Conservation (phyloP, 2,113 vertebrate genomes). For the Neotoma lepida region DNA sequence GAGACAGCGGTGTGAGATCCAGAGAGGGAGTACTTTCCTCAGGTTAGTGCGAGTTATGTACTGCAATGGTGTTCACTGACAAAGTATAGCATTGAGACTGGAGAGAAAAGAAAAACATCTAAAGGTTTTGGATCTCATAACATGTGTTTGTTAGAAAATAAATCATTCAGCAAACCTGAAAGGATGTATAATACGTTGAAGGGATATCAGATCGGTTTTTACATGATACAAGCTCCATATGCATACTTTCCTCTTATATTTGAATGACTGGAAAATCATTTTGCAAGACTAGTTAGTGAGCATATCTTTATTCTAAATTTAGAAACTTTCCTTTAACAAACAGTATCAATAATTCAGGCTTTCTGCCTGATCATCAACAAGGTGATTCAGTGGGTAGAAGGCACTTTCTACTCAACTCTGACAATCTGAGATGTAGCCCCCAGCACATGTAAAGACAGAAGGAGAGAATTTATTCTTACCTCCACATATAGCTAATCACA, state of each 20-base stretch:
- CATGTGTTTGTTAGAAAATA: not conserved
- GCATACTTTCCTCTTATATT: not conserved
- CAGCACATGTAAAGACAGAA: too few relatives aligned
- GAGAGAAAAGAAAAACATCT: not conserved
- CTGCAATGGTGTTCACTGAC: not conserved
- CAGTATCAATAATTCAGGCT: not conserved
- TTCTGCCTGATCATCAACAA: not conserved
- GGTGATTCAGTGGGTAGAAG: not conserved
- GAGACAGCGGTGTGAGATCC: fast-evolving
- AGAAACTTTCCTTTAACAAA: not conserved
- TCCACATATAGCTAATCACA: too few relatives aligned
- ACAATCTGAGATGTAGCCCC: not conserved
- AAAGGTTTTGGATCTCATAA: not conserved
- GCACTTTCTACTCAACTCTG: not conserved
- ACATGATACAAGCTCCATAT: not conserved
- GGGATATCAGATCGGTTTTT: not conserved
- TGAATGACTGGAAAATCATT: not conserved
- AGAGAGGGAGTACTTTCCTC: not conserved
- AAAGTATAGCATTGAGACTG: not conserved
- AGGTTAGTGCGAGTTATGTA: not conserved
- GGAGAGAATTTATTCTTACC: too few relatives aligned
- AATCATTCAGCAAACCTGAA: not conserved
- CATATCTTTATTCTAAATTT: not conserved
- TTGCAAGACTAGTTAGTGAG: not conserved
- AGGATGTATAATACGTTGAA: not conserved